phyloP scores from a whole-genome alignment of 2,888 invertebrate species.

The Bellardia pandia region DNA sequence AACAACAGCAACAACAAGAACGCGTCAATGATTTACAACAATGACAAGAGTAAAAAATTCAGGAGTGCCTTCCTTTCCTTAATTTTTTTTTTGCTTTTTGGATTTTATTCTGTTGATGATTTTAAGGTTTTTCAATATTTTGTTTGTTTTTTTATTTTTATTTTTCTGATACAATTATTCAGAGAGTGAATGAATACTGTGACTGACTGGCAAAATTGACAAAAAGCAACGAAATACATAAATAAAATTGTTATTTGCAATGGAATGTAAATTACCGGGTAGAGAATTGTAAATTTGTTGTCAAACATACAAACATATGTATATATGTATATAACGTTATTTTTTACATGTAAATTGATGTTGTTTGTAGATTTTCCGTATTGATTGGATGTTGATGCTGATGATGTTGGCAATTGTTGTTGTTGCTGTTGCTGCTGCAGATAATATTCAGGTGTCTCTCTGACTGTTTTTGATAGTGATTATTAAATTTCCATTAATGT shows the following conservation, averaged over 20 bases:
- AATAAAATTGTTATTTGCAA: conserved; percentile 63
- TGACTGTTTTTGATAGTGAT: conserved; percentile 62
- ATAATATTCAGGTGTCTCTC: conserved; percentile 65
- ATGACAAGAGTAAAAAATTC: conserved; percentile 37
- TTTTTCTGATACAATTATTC: conserved; percentile 66
- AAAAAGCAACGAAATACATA: conserved; percentile 51
- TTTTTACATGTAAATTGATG: conserved; percentile 51
- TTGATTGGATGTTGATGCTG: conserved; percentile 40
- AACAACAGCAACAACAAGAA: conserved; percentile 23
- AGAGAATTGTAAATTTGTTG: conserved; percentile 63
- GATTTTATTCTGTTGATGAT: conserved; percentile 29
- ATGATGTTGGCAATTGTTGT: conserved; percentile 23
- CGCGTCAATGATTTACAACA: conserved; percentile 20
- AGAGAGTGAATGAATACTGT: conserved; percentile 49
- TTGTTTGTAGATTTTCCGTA: conserved; percentile 48
- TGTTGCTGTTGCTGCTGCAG: conserved; percentile 35
- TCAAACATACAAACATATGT: conserved; percentile 27
- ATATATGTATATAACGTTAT: background rate
- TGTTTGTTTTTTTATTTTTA: conserved; percentile 12
- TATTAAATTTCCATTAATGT: conserved; percentile 73
- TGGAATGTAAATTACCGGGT: conserved; percentile 72
- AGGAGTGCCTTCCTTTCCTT: conserved; percentile 66
- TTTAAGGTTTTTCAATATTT: conserved; percentile 24
- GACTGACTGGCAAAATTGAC: conserved; percentile 34
- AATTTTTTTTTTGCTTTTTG: conserved; percentile 20